A percentile compares a stretch with the other conserved stretches of the same genome.
Conservation (phyloP, 1,140 invertebrate genomes). For the Dufourea novaeangliae region DNA sequence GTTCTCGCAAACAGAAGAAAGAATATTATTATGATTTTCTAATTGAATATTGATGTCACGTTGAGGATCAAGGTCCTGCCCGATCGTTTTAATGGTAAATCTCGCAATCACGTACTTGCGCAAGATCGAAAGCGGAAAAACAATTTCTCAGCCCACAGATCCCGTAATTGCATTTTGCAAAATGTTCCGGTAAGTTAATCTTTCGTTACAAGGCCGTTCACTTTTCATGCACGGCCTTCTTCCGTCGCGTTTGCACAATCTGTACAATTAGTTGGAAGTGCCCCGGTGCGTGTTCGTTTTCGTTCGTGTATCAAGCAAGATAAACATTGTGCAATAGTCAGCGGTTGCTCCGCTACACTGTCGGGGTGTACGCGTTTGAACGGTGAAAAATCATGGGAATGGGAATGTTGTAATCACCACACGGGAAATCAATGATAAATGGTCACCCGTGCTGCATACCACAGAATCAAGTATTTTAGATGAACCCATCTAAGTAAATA, state of each 20-base stretch:
- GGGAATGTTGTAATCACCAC: too few species aligned
- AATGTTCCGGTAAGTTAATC: slow-evolving; percentile 65
- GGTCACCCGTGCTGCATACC: too few species aligned
- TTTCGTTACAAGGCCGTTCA: slow-evolving; percentile 63
- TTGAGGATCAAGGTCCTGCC: background rate
- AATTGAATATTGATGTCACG: background rate
- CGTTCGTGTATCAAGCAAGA: slow-evolving; percentile 16
- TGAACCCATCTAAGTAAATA: too few species aligned
- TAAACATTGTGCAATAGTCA: background rate
- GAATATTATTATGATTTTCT: background rate
- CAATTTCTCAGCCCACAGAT: slow-evolving; percentile 28
- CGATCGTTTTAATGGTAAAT: slow-evolving; percentile 3
- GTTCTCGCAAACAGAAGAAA: background rate
- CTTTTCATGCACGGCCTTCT: slow-evolving; percentile 49
- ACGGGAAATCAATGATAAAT: too few species aligned
- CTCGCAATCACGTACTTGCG: slow-evolving; percentile 20
- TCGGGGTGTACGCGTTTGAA: background rate
- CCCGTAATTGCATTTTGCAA: slow-evolving; percentile 39
- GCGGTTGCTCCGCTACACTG: background rate
- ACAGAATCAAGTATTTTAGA: too few species aligned
- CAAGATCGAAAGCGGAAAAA: slow-evolving; percentile 40
- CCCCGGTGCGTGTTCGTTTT: slow-evolving; percentile 43
- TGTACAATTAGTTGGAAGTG: slow-evolving; percentile 39
- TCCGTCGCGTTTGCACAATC: slow-evolving; percentile 43
- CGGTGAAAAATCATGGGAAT: too few species aligned